Conservation (phyloP, 2,113 vertebrate species). For the Petaurus breviceps region DNA sequence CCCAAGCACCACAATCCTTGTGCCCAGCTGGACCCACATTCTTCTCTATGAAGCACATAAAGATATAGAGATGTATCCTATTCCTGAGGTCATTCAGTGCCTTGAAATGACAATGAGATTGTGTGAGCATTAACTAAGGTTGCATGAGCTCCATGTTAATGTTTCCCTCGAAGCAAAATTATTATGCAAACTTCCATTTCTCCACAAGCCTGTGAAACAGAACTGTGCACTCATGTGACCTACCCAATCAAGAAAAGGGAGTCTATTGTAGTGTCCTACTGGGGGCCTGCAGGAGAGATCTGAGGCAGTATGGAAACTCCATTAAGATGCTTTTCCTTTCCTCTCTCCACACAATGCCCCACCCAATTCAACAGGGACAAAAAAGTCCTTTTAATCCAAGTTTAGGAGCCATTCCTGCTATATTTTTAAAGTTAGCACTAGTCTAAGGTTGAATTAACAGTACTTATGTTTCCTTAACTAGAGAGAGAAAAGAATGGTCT, state of each 20-base stretch:
- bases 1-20: background rate
- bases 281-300: background rate
- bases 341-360: background rate
- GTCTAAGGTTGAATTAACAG: background rate
- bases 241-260: background rate
- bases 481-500: background rate
- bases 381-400: background rate
- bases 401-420: background rate
- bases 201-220: background rate
- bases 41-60: background rate
- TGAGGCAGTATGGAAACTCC: background rate
- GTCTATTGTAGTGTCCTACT: background rate
- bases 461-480: background rate
- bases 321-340: background rate
- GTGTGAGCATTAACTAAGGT: background rate
- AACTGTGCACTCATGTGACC: accelerated
- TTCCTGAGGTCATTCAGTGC: background rate
- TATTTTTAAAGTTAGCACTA: background rate
- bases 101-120: background rate
- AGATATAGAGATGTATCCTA: background rate
- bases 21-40: background rate
- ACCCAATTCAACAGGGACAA: background rate
- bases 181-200: background rate
- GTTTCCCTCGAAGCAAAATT: background rate
- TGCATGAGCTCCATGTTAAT: background rate